These are phyloP conservation scores for Tribolium madens DNA, from an alignment of 1,140 invertebrate genomes.

Conservation along the genomic window DNA sequence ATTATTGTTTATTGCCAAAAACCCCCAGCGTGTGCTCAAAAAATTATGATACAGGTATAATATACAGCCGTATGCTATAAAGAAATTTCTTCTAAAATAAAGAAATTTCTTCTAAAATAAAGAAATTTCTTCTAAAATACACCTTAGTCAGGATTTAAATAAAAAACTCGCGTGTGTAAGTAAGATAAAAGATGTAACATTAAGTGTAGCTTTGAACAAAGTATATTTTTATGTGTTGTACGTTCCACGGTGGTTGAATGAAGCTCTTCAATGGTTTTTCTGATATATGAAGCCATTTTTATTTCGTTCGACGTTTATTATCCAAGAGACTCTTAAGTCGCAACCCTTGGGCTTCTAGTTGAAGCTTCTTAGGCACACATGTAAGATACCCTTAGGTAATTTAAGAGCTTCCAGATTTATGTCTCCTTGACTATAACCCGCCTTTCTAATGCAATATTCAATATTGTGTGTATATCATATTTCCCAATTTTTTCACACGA, in stretches of 20 bases:
- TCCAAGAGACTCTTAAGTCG: constrained; percentile 42
- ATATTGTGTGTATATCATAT: constrained; percentile 25
- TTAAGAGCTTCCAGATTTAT: constrained; percentile 41
- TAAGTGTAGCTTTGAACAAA: constrained; percentile 41
- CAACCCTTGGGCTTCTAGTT: constrained; percentile 37
- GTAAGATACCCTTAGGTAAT: constrained; percentile 43
- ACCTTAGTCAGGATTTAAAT: background rate
- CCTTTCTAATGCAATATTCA: constrained; percentile 28
- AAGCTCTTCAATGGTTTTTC: constrained; percentile 40
- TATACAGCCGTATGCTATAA: background rate
- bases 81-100: no score
- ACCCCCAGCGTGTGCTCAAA: background rate
- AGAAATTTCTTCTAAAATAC: background rate
- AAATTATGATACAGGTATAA: background rate
- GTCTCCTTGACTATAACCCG: constrained; percentile 15
- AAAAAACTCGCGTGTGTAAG: constrained; percentile 13
- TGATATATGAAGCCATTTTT: constrained; percentile 49
- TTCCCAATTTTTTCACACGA: constrained; percentile 15
- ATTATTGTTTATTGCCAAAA: no score
- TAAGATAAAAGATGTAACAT: constrained; percentile 38
- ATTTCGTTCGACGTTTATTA: constrained; percentile 48
- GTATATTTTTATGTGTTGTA: constrained; percentile 46
- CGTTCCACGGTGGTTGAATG: constrained; percentile 18
- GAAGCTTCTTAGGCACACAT: constrained; percentile 44
- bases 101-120: no score